Evolutionary conservation across 2,113 vertebrate genomes (phyloP).

Genomic region (Dendropsophus ebraccatus): DNA sequence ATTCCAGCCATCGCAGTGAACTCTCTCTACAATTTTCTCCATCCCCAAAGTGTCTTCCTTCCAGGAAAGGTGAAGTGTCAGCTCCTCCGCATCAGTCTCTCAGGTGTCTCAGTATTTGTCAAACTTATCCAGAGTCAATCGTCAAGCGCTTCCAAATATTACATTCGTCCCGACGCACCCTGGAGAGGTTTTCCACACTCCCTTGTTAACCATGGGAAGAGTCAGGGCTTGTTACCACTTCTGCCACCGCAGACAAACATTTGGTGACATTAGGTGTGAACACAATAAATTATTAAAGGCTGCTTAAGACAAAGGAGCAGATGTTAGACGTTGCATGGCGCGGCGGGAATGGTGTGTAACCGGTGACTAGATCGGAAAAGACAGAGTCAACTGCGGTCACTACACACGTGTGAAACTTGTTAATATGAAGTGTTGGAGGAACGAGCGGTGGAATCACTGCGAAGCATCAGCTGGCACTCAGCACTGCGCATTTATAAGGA

Average conservation of each 20-base stretch:
- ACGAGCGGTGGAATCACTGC: not conserved
- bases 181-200: not conserved
- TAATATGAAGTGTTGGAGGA: not conserved
- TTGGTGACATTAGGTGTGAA: conserved; percentile 29
- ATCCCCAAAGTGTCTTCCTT: not conserved
- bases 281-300: conserved; percentile 26
- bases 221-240: conserved; percentile 16
- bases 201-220: not conserved
- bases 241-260: not conserved
- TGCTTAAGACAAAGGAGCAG: conserved; percentile 37
- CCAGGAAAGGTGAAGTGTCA: not conserved
- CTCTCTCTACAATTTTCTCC: not conserved
- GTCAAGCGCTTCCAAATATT: conserved; percentile 11
- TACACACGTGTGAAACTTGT: not conserved
- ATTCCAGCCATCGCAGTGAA: too few species aligned
- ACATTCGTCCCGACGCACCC: not conserved
- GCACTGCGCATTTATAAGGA: not conserved
- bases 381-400: conserved; percentile 2
- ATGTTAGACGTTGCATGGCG: conserved; percentile 1
- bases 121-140: not conserved
- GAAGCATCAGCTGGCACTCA: not conserved
- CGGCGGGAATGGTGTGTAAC: conserved; percentile 1
- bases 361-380: not conserved
- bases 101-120: too few species aligned
- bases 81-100: not conserved